A percentile compares a stretch with the other conserved stretches of the same genome.
Evolutionary conservation across 2,113 vertebrate species (phyloP).

Genomic region (Pollachius pollachius): DNA sequence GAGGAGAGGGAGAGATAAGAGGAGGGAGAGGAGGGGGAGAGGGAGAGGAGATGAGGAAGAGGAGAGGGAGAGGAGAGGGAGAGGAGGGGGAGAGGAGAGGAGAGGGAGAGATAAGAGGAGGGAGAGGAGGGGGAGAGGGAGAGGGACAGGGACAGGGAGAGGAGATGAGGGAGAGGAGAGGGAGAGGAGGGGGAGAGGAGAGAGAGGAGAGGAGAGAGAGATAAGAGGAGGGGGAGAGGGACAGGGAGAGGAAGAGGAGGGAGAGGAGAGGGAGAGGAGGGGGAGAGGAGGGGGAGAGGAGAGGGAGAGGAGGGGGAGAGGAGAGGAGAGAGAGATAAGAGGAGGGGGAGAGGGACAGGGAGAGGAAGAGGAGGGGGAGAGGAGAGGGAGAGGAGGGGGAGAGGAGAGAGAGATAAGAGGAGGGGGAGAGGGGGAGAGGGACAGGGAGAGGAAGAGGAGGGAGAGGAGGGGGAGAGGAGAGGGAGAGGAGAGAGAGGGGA

Average conservation of each 20-base stretch:
- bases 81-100: background rate
- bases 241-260: constrained; percentile 86
- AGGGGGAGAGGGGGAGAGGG: background rate
- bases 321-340: background rate
- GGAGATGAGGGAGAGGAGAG: background rate
- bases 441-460: background rate
- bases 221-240: background rate
- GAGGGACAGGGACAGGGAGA: background rate
- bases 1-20: background rate
- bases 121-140: background rate
- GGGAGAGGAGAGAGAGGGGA: too few species aligned
- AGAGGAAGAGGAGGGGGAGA: background rate
- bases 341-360: background rate
- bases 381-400: too few species aligned
- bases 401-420: background rate
- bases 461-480: background rate
- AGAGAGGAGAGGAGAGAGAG: background rate
- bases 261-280: constrained; percentile 82
- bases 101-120: background rate
- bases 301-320: background rate
- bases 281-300: constrained; percentile 40
- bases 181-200: background rate
- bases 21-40: background rate
- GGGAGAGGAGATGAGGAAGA: background rate
- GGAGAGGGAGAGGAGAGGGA: background rate